Evolutionary conservation across 2,113 vertebrate genomes (phyloP), one percentile per base, ranked within the genome.

Genomic region (Tetrao urogallus): DNA sequence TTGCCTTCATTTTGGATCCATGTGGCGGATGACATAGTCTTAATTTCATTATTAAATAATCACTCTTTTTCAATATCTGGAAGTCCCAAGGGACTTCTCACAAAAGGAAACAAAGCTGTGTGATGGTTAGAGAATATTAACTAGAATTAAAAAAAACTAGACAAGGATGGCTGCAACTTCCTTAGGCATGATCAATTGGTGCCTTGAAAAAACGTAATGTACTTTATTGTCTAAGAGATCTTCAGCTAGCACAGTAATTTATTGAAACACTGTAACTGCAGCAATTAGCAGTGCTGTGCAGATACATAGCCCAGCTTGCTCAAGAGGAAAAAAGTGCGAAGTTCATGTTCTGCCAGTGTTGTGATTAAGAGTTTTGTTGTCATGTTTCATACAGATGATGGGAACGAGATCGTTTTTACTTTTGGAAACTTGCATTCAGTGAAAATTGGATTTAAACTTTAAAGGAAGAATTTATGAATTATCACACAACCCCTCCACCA

Each of bases 331-430:
- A 1, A 24, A 3, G 1, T 28, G 52, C 0, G 1, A 38, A 63
- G 8, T 20, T 82, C 27, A 40, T 21, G 6, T 43, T 92, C 82
- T 83, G 6, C 40, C 19, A 40, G 71, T 63, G 22, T 13, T 1
- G 2, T 32, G 57, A 74, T 66, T 72, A 2, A 43, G 67, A 47
- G 64, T 43, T 45, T 36, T 54, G 43, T 11, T 28, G 64, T 22
- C 3, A 58, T 45, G 16, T 38, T 81, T 89, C 3, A 3, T 27
- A 10, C 14, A 38, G 43, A 15, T 82, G 32, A 21, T 79, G 28
- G 9, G 21, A 7, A 43, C 22, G 40, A 5, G 0, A 28, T 50
- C 16, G 0, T 1, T 52, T 56, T 60, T 69, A 63, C 11, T 38
- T 74, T 64, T 74, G 13, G 30, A 58, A 84, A 58, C 7, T 27